Evolutionary conservation across 2,888 invertebrate species (phyloP).

Genomic region (Ernsta delagoae): DNA sequence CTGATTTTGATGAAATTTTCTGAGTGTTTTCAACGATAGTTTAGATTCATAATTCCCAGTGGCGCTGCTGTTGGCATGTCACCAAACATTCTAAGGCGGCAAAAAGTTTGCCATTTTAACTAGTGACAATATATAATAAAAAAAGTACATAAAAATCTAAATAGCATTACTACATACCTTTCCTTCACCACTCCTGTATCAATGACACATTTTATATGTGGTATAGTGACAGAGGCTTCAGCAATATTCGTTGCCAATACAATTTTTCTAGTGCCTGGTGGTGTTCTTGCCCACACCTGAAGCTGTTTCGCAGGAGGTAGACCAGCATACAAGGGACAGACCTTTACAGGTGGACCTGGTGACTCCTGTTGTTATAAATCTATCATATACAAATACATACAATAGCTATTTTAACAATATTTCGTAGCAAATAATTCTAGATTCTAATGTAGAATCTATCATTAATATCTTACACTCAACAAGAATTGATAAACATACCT

Average conservation of each 20-base stretch:
- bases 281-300: constrained; percentile 91
- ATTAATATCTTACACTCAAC: no score
- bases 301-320: constrained; percentile 94
- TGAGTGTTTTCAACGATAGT: no score
- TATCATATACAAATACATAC: constrained; percentile 41
- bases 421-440: no score
- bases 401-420: background rate
- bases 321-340: constrained; percentile 96
- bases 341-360: constrained; percentile 88
- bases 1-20: no score
- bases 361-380: constrained; percentile 72
- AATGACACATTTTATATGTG: constrained; percentile 95
- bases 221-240: constrained; percentile 98
- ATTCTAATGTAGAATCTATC: no score
- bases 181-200: constrained; percentile 97
- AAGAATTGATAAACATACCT: constrained; percentile 69
- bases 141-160: no score
- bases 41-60: no score
- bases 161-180: no score
- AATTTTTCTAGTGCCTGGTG: constrained; percentile 92
- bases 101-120: no score
- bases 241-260: constrained; percentile 98
- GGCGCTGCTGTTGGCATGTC: no score
- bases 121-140: no score
- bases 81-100: no score